Evolutionary conservation across 2,797 vertebrate species (phyloP).

Genomic region (Enteromius viviparus): DNA sequence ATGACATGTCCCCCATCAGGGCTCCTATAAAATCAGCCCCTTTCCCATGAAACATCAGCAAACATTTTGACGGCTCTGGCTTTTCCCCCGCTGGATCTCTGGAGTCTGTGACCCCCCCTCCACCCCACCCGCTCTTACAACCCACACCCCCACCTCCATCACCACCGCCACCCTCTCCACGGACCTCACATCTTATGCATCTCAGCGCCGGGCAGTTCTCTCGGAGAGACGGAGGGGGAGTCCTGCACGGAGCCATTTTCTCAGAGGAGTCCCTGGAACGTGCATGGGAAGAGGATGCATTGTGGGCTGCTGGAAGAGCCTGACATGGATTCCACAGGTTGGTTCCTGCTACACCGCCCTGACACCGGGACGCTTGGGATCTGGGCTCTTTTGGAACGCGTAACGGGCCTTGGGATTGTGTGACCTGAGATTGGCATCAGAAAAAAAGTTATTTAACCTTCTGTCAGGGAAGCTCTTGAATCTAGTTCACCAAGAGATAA

Average conservation of each 20-base stretch:
- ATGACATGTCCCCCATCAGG: conserved; percentile 99
- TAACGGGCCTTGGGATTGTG: conserved; percentile 48
- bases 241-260: conserved; percentile 77
- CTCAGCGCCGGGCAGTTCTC: conserved; percentile 78
- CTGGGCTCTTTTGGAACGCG: conserved; percentile 42
- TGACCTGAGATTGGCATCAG: conserved; percentile 45
- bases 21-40: conserved; percentile 99
- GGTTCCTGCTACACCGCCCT: conserved; percentile 74
- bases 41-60: conserved; percentile 99
- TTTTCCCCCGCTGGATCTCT: conserved; percentile 90
- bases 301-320: conserved; percentile 99
- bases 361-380: conserved; percentile 45
- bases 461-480: conserved; percentile 26
- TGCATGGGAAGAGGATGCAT: conserved; percentile 99
- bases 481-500: conserved; percentile 34
- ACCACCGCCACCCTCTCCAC: conserved; percentile 68
- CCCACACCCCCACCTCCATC: conserved; percentile 60
- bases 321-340: conserved; percentile 99
- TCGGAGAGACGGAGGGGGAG: conserved; percentile 75
- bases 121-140: conserved; percentile 47
- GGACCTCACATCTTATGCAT: conserved; percentile 79
- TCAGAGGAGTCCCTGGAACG: conserved; percentile 83
- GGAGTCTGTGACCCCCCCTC: conserved; percentile 80
- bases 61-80: conserved; percentile 99
- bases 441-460: conserved; percentile 36